A percentile compares a stretch with the other conserved stretches of the same genome.
These are phyloP conservation scores for Vireo altiloquus DNA, from an alignment of 2,113 vertebrate species.

Conservation along the genomic window DNA sequence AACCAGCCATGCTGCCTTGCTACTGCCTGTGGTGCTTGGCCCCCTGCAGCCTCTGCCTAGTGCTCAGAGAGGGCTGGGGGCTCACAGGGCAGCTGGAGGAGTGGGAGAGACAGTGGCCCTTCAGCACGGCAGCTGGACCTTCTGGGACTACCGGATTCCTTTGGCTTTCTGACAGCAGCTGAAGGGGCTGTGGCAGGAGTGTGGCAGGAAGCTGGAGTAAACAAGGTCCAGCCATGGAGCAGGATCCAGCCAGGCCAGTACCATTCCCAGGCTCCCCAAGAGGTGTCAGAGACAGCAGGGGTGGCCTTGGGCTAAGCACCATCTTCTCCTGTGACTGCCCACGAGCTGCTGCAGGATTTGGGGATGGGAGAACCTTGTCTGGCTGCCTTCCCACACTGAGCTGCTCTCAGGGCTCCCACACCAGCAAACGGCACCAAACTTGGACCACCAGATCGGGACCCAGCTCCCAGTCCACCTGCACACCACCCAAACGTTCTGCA, in stretches of 20 bases:
- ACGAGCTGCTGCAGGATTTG: not conserved
- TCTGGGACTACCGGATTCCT: constrained; percentile 15
- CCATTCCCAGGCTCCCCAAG: not conserved
- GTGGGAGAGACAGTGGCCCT: not conserved
- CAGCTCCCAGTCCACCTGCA: not conserved
- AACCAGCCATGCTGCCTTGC: fast-evolving
- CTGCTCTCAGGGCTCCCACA: not conserved
- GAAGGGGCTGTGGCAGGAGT: not conserved
- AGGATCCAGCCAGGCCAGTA: not conserved
- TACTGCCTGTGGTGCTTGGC: not conserved
- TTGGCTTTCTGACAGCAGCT: not conserved
- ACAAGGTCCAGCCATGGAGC: not conserved
- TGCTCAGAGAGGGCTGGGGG: not conserved
- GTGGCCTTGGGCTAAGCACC: not conserved
- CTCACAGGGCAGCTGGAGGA: not conserved
- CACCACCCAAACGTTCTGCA: not conserved
- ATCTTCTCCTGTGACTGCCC: not conserved
- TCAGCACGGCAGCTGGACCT: not conserved
- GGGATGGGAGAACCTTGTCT: not conserved
- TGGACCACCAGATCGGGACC: not conserved
- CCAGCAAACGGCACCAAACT: not conserved
- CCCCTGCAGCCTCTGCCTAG: not conserved
- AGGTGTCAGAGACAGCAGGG: not conserved
- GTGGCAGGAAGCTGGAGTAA: not conserved
- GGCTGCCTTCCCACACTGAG: not conserved